These are phyloP conservation scores for Scelioninae gen. 1 DNA, from an alignment of 2,888 invertebrate species.

Conservation along the genomic window DNA sequence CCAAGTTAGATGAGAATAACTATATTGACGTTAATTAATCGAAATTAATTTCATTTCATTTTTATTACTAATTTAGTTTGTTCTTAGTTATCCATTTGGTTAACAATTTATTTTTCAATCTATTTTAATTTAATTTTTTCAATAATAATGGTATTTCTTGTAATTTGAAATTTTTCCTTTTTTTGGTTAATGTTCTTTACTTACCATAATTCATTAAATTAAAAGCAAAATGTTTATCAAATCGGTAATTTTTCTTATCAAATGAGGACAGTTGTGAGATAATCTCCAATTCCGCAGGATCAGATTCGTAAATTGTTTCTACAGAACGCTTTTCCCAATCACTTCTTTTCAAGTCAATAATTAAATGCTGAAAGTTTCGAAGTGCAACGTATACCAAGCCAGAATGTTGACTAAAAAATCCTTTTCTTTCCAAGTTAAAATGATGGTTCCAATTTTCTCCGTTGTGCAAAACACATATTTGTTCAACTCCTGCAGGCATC, in stretches of 20 bases:
- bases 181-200: too few species aligned
- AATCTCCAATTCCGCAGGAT: conserved; percentile 78
- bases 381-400: conserved; percentile 81
- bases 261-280: conserved; percentile 20
- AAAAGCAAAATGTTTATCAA: conserved; percentile 77
- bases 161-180: background rate
- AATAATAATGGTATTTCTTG: too few species aligned
- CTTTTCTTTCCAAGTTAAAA: conserved; percentile 75
- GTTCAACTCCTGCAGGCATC: conserved; percentile 82
- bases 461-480: conserved; percentile 79
- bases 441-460: conserved; percentile 81
- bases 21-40: too few species aligned
- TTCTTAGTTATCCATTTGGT: too few species aligned
- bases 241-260: conserved; percentile 63
- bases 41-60: too few species aligned
- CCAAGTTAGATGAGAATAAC: too few species aligned
- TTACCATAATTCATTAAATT: conserved; percentile 79
- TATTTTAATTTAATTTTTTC: too few species aligned
- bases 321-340: conserved; percentile 75
- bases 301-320: conserved; percentile 72
- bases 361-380: conserved; percentile 80
- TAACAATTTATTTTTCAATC: too few species aligned
- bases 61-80: too few species aligned
- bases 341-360: conserved; percentile 79
- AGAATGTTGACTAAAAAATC: conserved; percentile 75